Base-by-base conservation (phyloP, 2,797 vertebrate genomes). In the Sparidentex hasta region DNA sequence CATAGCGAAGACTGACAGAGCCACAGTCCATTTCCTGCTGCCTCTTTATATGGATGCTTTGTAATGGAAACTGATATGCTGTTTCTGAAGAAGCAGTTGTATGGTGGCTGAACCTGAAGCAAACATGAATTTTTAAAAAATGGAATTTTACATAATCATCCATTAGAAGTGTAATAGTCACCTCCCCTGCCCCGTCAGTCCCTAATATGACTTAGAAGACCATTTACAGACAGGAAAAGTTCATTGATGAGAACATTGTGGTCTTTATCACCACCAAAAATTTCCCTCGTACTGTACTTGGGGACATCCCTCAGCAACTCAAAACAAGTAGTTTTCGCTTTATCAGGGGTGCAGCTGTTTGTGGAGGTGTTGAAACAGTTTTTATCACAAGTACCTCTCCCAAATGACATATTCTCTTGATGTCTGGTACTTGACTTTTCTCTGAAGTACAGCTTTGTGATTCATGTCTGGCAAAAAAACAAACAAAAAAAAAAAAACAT, bases 371-470 rank as follows among this genome's bases (percentile, higher is more conserved):
- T 77, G 64, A 86, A 87, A 75, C 25, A 0, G 7, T 70, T 84
- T 80, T 84, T 66, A 84, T 85, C 70, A 76, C 51, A 59, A 83
- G 52, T 38, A 38, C 65, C 59, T 71, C 58, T 76, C 72, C 48
- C 68, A 73, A 68, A 83, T 5, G 27, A 58, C 73, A 73, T 76
- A 79, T 84, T 62, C 81, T 70, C 47, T 78, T 76, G 54, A 79
- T 72, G 69, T 84, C 72, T 54, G 54, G 48, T 74, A 59, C 80
- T 81, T 84, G 69, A 84, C 52, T 83, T 83, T 79, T 56, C 73
- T 79, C 57, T 78, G 52, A 76, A 84, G 78, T 57, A 41, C 67
- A 80, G 62, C 73, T 82, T 82, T 81, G 73, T 85, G 82, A 88
- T 85, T 84, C 66, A 74, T 71, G 78, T 76, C 71, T 71, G 41